Conservation (phyloP, 2,113 vertebrate species). For the Hyla sarda region DNA sequence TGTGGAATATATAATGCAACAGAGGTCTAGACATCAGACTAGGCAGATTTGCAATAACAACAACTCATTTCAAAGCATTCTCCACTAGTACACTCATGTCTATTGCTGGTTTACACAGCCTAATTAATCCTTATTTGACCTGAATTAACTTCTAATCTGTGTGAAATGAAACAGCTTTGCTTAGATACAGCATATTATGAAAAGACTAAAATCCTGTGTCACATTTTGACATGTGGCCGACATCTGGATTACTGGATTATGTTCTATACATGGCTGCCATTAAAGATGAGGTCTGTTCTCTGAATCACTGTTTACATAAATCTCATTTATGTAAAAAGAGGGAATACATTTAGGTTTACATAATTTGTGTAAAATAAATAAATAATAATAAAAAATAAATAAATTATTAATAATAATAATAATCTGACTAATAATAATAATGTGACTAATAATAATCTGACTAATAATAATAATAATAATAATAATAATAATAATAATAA, state of each 20-base stretch:
- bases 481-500: no score
- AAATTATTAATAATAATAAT: no score
- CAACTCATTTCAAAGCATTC: constrained; percentile 68
- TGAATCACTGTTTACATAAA: not conserved
- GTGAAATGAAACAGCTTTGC: constrained; percentile 69
- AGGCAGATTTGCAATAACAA: constrained; percentile 66
- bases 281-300: constrained; percentile 55
- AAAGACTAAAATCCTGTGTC: constrained; percentile 59
- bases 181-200: constrained; percentile 61
- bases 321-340: not conserved
- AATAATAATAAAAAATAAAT: no score
- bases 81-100: constrained; percentile 66
- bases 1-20: constrained; percentile 68
- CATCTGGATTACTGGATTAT: constrained; percentile 48
- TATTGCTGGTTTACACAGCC: constrained; percentile 67
- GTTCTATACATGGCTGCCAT: constrained; percentile 52
- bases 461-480: no score
- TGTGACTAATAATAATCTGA: no score
- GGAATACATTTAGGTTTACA: not conserved
- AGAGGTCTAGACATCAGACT: constrained; percentile 67
- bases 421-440: no score
- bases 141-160: constrained; percentile 72
- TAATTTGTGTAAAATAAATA: not conserved
- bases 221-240: constrained; percentile 58
- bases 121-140: constrained; percentile 77